Base-by-base conservation (phyloP, 92 coral and sea anemone species). In the Epizoanthus stellaris region DNA sequence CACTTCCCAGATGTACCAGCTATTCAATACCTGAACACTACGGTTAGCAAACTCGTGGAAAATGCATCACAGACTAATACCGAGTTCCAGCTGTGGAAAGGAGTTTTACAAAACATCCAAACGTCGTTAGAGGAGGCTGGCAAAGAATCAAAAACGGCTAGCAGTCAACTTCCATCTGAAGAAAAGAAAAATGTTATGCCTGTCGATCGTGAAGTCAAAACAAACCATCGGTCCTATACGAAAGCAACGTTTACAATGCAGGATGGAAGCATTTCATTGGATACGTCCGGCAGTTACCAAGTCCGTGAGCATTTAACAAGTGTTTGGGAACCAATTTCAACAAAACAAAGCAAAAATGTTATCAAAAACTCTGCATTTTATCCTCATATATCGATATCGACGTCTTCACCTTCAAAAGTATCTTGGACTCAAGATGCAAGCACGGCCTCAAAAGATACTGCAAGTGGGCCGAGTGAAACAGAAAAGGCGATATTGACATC, bases 1-100 rank as follows among this genome's bases (percentile, higher is more conserved):
- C 84, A 80, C 47, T 86, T 89, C 47, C 91, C 93, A 13, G 75
- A 87, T 40, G 84, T 89, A 9, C 89, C 93, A 4, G 89, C 80
- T n/a, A 87, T 89, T 53, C 81, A 45, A 42, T 64, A 64, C 0
- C 82, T 92, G 6, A 92, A 92, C 71, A 43, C 75, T 23, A 89
- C 93, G 56, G 89, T 92, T 15, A 76, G 67, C 3, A 79, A 47
- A 19, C 87, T 89, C 5, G 87, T 89, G 7, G 70, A 56, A 25
- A 92, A 89, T 17, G 65, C 81, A 7, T 79, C 95, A 67, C 80
- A 82, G 77, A 89, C 87, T 23, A 73, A 65, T 57, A 40, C 70
- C 9, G 85, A 77, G 34, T 85, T 84, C 34, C 82, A 87, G 38
- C 4, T 38, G 15, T 54, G 72, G 72, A 89, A 87, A 47, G 10